Percentiles rank a stretch among this genome's conserved stretches.
Evolutionary conservation across 2,888 invertebrate species (phyloP).

Genomic region (Anorthoa munda): DNA sequence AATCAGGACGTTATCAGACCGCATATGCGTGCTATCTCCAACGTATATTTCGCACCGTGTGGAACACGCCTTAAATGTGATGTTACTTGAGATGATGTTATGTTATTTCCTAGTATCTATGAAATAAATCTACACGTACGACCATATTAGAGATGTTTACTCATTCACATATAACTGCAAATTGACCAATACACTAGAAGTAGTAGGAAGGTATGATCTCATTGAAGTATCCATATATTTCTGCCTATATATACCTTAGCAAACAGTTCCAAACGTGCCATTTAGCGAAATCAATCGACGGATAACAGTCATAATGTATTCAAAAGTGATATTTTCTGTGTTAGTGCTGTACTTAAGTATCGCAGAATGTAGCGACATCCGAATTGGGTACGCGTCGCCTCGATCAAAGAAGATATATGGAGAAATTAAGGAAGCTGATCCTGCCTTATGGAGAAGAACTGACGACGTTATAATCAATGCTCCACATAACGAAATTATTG

Average conservation of each 20-base stretch:
- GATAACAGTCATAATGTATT: slow-evolving; percentile 53
- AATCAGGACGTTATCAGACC: background rate
- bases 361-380: slow-evolving; percentile 71
- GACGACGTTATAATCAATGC: slow-evolving; percentile 80
- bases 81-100: slow-evolving; percentile 3
- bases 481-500: slow-evolving; percentile 79
- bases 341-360: slow-evolving; percentile 43
- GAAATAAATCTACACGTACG: slow-evolving; percentile 40
- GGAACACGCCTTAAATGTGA: slow-evolving; percentile 5
- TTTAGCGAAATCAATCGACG: slow-evolving; percentile 15
- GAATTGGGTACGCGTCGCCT: slow-evolving; percentile 66
- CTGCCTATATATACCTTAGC: slow-evolving; percentile 48
- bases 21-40: background rate
- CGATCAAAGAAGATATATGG: slow-evolving; percentile 79
- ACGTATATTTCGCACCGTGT: background rate
- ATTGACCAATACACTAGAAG: slow-evolving; percentile 48
- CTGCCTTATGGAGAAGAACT: slow-evolving; percentile 83
- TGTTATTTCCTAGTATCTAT: slow-evolving; percentile 50
- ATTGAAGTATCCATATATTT: slow-evolving; percentile 34
- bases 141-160: slow-evolving; percentile 45
- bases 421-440: slow-evolving; percentile 80
- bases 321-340: slow-evolving; percentile 43
- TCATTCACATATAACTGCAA: slow-evolving; percentile 58
- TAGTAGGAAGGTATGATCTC: slow-evolving; percentile 56
- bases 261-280: slow-evolving; percentile 5